A percentile compares a stretch with the other conserved stretches of the same genome.
Evolutionary conservation across 2,797 vertebrate genomes (phyloP).

Genomic region (Pipistrellus pygmaeus): DNA sequence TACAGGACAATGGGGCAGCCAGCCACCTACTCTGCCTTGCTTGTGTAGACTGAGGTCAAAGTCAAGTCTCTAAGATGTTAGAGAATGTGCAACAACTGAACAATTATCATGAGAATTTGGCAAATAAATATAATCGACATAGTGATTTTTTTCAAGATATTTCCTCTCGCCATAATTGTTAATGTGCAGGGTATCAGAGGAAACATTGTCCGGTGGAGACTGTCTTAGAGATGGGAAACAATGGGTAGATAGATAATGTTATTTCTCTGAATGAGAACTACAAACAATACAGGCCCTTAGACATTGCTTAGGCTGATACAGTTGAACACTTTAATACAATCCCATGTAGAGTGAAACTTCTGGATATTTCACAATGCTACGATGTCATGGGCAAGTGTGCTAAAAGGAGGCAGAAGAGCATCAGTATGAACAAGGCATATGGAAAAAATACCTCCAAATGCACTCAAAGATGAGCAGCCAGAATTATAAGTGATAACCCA

Average conservation of each 20-base stretch:
- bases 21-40: neutral
- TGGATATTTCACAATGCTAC: slow-evolving; percentile 9
- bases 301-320: neutral
- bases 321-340: neutral
- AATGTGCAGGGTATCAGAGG: neutral
- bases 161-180: neutral
- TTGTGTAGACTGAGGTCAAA: neutral
- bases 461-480: neutral
- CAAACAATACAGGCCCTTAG: neutral
- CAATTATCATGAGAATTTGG: slow-evolving; percentile 18
- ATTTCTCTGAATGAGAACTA: slow-evolving; percentile 20
- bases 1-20: neutral
- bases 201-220: slow-evolving; percentile 9
- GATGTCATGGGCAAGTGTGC: neutral
- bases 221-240: neutral
- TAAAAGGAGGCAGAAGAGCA: neutral
- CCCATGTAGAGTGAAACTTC: neutral
- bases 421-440: neutral
- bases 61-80: neutral
- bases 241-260: neutral
- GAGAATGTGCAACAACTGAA: neutral
- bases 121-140: slow-evolving; percentile 3
- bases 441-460: slow-evolving; percentile 16
- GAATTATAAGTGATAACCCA: neutral
- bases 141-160: slow-evolving; percentile 42